These are phyloP conservation scores for Pollenia amentaria DNA, from an alignment of 2,888 invertebrate genomes.

Conservation along the genomic window DNA sequence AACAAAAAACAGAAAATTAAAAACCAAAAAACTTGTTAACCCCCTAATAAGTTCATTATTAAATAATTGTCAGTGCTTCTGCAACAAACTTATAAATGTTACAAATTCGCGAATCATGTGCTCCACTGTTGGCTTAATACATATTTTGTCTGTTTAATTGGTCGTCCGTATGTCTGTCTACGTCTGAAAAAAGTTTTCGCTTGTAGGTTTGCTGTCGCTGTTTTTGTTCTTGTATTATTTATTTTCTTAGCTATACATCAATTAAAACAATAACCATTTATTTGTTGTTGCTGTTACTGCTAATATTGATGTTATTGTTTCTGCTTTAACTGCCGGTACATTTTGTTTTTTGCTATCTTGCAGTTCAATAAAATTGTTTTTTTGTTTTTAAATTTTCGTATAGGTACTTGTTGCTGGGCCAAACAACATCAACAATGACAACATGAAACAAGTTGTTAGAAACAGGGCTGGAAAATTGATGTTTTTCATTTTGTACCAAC, in stretches of 20 bases:
- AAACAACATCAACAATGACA: neutral
- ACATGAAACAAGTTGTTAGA: neutral
- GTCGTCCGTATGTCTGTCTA: neutral
- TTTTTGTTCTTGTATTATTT: neutral
- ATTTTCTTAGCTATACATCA: constrained; percentile 7
- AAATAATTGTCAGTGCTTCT: neutral
- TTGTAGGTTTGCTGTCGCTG: constrained; percentile 8
- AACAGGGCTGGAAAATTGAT: too few relatives aligned
- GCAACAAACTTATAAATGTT: constrained; percentile 27
- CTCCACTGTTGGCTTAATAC: neutral
- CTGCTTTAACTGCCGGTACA: neutral
- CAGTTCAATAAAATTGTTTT: constrained; percentile 23
- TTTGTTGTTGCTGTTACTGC: neutral
- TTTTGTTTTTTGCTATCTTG: constrained; percentile 8
- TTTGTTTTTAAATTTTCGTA: neutral
- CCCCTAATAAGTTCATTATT: neutral
- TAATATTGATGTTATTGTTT: neutral
- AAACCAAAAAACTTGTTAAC: neutral
- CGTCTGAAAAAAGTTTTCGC: neutral
- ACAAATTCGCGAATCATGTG: constrained; percentile 5
- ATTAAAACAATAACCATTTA: constrained; percentile 42
- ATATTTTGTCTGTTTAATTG: neutral
- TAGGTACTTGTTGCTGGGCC: neutral
- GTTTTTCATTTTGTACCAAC: too few relatives aligned
- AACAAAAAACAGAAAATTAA: too few relatives aligned